Base-by-base conservation (phyloP, 2,113 vertebrate species). In the Seriola quinqueradiata region DNA sequence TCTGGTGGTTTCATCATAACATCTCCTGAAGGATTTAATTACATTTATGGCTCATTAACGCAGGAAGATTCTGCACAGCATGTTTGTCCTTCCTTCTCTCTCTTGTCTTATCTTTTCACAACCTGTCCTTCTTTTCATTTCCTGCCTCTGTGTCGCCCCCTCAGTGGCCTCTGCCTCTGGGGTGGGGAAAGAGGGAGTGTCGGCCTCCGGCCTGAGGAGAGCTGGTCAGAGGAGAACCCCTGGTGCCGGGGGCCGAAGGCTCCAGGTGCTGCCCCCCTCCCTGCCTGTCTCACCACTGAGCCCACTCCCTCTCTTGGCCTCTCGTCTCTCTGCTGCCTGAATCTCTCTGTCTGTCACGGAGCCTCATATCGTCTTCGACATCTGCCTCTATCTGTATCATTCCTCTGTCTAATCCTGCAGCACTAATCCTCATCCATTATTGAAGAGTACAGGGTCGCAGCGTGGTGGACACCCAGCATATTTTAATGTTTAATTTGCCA, bases 221-320 rank as follows among this genome's bases (percentile, higher is more conserved):
- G 58, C 89, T 25, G 77, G 50, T 63, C 89, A 77, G 61, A 93
- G 89, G 87, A 94, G 86, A 83, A 55, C 71, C 13, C 74, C 83
- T 52, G 79, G 82, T 57, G 81, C 87, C 36, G 70, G 84, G 42
- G 82, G 66, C 86, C 77, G 80, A 93, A 92, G 74, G 89, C 77
- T 83, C 71, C 89, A 93, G 93, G 93, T 95, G 84, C 73, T 82
- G 73, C 74, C 46, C 17, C 46, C 32, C 64, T 38, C 5, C 38
- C 36, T 69, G 25, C 60, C 61, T 67, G 23, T 55, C 61, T 61
- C 59, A 10, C 75, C 17, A 14, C 46, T 40, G 2, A 17, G 7
- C 46, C 60, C 19, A 13, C 59, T 11, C 12, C 19, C 8, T 34
- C 25, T 0, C 38, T 69, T 5, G 21, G 36, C 64, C 72, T 44